These are phyloP conservation scores for Centroberyx gerrardi DNA, from an alignment of 2,797 vertebrate genomes.

Conservation along the genomic window DNA sequence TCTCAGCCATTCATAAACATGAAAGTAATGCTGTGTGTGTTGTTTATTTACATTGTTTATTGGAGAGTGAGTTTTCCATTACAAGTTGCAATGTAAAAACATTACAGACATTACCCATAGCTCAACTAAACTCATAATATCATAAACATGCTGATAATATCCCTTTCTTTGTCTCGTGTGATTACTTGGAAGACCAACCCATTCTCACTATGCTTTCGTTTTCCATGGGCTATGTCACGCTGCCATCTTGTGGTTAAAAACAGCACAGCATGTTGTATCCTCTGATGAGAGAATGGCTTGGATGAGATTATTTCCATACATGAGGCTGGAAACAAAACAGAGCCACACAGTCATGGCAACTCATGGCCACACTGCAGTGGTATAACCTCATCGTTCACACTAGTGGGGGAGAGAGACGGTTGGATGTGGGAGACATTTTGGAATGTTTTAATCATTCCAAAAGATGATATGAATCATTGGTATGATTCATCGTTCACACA, in stretches of 20 bases:
- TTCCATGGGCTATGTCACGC: constrained; percentile 26
- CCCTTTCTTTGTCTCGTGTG: too few relatives aligned
- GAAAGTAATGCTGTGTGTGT: background rate
- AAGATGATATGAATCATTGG: background rate
- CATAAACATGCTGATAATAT: background rate
- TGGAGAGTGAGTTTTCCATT: too few relatives aligned
- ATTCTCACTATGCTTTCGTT: background rate
- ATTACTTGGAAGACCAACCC: too few relatives aligned
- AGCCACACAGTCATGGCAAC: background rate
- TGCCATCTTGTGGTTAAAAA: constrained; percentile 75
- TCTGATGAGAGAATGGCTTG: background rate
- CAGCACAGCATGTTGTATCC: background rate
- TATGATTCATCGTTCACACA: too few relatives aligned
- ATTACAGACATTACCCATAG: background rate
- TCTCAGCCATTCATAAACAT: background rate
- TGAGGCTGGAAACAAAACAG: too few relatives aligned
- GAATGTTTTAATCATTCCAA: background rate
- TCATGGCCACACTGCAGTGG: background rate
- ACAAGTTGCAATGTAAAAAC: background rate
- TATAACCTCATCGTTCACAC: background rate
- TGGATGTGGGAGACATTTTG: background rate
- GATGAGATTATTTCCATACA: background rate
- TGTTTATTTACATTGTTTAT: background rate
- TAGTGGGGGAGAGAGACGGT: background rate
- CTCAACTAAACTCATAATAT: background rate